Percentiles rank a stretch among this genome's conserved stretches.
phyloP scores from a whole-genome alignment of 2,113 vertebrate species.

The Haplochromis burtoni region DNA sequence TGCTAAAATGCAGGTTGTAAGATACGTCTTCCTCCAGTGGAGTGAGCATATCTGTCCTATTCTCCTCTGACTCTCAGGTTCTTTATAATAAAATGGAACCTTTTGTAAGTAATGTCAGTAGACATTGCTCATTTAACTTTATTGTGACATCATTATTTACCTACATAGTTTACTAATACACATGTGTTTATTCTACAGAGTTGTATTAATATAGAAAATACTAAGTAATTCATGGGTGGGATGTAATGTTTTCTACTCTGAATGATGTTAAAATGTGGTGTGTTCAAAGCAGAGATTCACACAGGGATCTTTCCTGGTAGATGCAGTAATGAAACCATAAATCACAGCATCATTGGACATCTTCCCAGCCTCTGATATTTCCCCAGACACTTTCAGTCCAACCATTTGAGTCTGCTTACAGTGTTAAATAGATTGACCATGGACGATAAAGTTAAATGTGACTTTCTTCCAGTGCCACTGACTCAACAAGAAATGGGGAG shows the following conservation, averaged over 20 bases:
- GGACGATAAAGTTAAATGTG: slow-evolving; percentile 55
- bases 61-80: background rate
- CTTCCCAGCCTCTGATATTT: slow-evolving; percentile 59
- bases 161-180: background rate
- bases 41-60: background rate
- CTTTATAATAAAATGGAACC: background rate
- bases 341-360: slow-evolving; percentile 61
- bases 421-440: slow-evolving; percentile 60
- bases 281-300: slow-evolving; percentile 34
- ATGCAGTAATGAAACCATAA: slow-evolving; percentile 62
- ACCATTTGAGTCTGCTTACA: slow-evolving; percentile 43
- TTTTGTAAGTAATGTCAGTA: background rate
- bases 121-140: background rate
- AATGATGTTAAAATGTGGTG: slow-evolving; percentile 22
- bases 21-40: background rate
- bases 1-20: slow-evolving; percentile 36
- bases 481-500: slow-evolving; percentile 23
- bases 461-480: slow-evolving; percentile 23
- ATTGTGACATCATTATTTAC: background rate
- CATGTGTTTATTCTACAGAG: background rate
- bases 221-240: background rate
- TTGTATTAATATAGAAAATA: background rate
- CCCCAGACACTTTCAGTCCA: slow-evolving; percentile 48
- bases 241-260: background rate
- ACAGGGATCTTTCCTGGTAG: slow-evolving; percentile 9